These are phyloP conservation scores for Protomyctophum bolini DNA, from an alignment of 2,113 vertebrate species.

Conservation along the genomic window DNA sequence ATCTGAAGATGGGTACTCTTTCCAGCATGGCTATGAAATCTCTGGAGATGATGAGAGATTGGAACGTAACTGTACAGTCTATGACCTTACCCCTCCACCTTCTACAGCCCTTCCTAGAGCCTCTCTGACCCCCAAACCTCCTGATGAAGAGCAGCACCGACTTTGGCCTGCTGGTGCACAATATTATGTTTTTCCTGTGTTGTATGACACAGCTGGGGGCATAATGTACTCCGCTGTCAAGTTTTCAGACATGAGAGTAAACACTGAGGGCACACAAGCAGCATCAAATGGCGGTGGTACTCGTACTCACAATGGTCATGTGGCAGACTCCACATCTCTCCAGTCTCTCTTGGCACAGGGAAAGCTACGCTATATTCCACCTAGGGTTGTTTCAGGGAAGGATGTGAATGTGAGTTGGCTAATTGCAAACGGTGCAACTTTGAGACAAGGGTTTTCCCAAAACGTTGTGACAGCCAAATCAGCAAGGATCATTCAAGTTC, in stretches of 20 bases:
- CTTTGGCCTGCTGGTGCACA: neutral
- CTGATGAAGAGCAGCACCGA: neutral
- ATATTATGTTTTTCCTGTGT: conserved; percentile 5
- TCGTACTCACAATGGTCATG: too few relatives aligned
- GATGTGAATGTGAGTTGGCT: neutral
- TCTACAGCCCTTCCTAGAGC: neutral
- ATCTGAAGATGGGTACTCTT: neutral
- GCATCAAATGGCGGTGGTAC: neutral
- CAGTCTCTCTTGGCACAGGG: neutral
- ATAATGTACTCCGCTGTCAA: conserved; percentile 2
- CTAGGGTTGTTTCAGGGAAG: neutral
- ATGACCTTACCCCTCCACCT: neutral
- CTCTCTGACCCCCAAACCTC: too few relatives aligned
- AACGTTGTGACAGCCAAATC: neutral
- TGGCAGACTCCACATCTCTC: neutral
- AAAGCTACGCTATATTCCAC: neutral
- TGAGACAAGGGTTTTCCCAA: neutral
- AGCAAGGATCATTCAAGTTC: neutral
- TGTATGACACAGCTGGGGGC: neutral
- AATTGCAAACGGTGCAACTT: neutral
- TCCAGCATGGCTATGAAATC: neutral
- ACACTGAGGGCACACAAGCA: neutral
- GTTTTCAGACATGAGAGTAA: neutral
- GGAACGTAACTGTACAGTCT: neutral
- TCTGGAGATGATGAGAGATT: neutral